Conservation (phyloP, 1,140 invertebrate genomes). For the Brachystomella parvula region DNA sequence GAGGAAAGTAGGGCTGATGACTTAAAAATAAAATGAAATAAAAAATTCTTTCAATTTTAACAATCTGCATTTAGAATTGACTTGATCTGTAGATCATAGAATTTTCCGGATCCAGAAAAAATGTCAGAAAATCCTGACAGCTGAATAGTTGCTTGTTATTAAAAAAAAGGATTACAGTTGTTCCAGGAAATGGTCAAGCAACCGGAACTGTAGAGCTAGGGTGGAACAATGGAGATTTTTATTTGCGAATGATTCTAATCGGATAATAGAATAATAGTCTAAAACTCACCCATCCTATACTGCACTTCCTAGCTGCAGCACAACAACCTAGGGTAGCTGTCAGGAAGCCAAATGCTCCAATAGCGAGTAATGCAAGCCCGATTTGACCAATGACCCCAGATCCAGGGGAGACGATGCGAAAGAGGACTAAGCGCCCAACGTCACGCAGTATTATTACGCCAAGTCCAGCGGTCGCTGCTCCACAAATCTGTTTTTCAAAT, state of each 20-base stretch:
- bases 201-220: no score
- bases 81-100: no score
- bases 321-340: constrained; percentile 65
- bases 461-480: constrained; percentile 56
- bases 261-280: no score
- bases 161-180: neutral
- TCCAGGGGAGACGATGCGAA: constrained; percentile 53
- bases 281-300: constrained; percentile 57
- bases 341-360: constrained; percentile 57
- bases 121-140: no score
- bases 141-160: neutral
- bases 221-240: no score
- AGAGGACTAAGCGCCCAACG: constrained; percentile 57
- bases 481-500: constrained; percentile 54
- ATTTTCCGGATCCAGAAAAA: no score
- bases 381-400: constrained; percentile 42
- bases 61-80: no score
- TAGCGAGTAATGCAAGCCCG: constrained; percentile 45
- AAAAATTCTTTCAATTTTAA: no score
- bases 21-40: no score
- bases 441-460: constrained; percentile 63
- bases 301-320: constrained; percentile 63
- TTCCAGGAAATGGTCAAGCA: neutral
- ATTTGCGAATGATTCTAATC: no score
- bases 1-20: no score